Conservation (phyloP, 2,888 invertebrate genomes). For the Agelastica alni region DNA sequence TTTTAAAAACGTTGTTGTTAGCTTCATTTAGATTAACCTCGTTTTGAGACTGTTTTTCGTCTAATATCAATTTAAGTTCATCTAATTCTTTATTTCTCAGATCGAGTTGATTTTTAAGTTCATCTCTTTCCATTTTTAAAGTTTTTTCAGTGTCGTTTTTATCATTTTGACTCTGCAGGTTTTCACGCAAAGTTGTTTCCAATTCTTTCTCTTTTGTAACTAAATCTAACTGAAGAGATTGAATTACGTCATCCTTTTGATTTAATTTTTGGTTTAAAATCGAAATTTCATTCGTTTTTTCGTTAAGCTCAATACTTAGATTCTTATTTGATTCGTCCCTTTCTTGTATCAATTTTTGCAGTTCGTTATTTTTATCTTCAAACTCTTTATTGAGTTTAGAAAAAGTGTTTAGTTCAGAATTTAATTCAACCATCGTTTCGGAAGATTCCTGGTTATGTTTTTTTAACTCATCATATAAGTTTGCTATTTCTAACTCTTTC, state of each 20-base stretch:
- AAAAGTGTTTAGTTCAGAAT: not conserved
- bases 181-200: constrained; percentile 37
- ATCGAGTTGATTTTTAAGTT: constrained; percentile 47
- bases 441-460: constrained; percentile 23
- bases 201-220: constrained; percentile 48
- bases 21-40: constrained; percentile 50
- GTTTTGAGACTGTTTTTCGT: constrained; percentile 40
- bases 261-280: constrained; percentile 31
- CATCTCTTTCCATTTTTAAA: constrained; percentile 50
- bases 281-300: constrained; percentile 28
- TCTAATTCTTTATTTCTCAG: constrained; percentile 49
- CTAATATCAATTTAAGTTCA: constrained; percentile 45
- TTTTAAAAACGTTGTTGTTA: constrained; percentile 47
- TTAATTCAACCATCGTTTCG: constrained; percentile 14
- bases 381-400: constrained; percentile 19
- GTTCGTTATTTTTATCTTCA: constrained; percentile 19
- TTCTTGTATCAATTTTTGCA: constrained; percentile 19
- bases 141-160: constrained; percentile 44
- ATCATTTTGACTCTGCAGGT: constrained; percentile 50
- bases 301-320: too few relatives aligned
- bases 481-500: constrained; percentile 19
- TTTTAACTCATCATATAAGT: constrained; percentile 12
- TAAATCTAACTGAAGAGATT: constrained; percentile 50
- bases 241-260: constrained; percentile 44
- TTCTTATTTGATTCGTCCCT: constrained; percentile 24